Evolutionary conservation across 2,888 invertebrate species (phyloP).

Genomic region (Eucera pruinosa): DNA sequence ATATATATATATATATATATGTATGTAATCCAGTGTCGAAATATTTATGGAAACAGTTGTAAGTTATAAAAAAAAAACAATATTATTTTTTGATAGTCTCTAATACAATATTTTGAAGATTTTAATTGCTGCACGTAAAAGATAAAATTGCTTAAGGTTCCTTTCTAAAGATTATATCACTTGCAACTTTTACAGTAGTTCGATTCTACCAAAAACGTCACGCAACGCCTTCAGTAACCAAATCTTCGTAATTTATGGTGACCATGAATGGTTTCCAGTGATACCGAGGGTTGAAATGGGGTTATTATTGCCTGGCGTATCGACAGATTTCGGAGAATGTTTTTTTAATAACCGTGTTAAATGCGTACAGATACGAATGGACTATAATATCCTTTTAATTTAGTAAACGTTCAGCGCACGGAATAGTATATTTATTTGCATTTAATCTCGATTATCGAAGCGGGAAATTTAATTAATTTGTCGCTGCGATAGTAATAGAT

Average conservation of each 20-base stretch:
- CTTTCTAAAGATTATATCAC: too few species aligned
- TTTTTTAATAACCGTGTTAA: slow-evolving; percentile 27
- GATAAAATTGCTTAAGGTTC: too few species aligned
- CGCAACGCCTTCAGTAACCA: too few species aligned
- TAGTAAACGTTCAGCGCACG: not conserved
- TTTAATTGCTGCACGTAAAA: too few species aligned
- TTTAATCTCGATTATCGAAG: slow-evolving; percentile 32
- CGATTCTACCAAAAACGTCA: too few species aligned
- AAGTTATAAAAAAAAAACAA: too few species aligned
- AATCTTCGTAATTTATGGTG: not conserved
- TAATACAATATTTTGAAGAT: too few species aligned
- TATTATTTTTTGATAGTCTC: too few species aligned
- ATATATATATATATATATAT: too few species aligned
- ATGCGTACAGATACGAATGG: slow-evolving; percentile 18
- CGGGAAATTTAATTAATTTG: slow-evolving; percentile 42
- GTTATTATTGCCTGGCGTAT: not conserved
- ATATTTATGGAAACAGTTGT: too few species aligned
- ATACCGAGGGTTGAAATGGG: not conserved
- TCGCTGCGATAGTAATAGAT: slow-evolving; percentile 20
- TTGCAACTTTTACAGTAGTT: too few species aligned
- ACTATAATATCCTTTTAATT: slow-evolving; percentile 37
- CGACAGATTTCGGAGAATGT: not conserved
- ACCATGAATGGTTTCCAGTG: not conserved
- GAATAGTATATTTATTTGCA: slow-evolving; percentile 27
- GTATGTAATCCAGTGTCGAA: too few species aligned